These are phyloP conservation scores for Coregonus clupeaformis DNA, from an alignment of 2,113 vertebrate species.

Conservation along the genomic window DNA sequence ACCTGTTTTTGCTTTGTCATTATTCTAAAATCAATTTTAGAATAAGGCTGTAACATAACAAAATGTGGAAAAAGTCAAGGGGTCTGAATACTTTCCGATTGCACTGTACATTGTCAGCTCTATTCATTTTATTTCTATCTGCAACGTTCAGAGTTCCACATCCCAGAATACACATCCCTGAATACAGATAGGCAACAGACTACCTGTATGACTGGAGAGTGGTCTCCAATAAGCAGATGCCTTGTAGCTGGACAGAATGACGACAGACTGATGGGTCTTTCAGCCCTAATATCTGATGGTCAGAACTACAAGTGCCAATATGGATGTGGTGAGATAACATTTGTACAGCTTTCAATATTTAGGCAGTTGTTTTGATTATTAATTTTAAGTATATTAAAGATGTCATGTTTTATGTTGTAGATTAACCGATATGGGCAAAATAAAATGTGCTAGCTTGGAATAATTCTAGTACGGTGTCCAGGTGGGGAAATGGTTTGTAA, in stretches of 20 bases:
- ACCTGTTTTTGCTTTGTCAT: too few species aligned
- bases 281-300: slow-evolving; percentile 5
- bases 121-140: too few species aligned
- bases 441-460: not conserved
- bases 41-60: too few species aligned
- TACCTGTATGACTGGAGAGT: not conserved
- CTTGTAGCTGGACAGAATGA: not conserved
- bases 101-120: too few species aligned
- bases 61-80: too few species aligned
- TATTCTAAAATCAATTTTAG: too few species aligned
- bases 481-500: slow-evolving; percentile 28
- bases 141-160: too few species aligned
- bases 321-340: slow-evolving; percentile 32
- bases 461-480: slow-evolving; percentile 30
- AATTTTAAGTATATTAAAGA: slow-evolving; percentile 37
- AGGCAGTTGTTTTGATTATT: slow-evolving; percentile 33
- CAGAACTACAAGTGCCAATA: slow-evolving; percentile 39
- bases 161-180: too few species aligned
- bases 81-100: too few species aligned
- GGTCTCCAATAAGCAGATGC: not conserved
- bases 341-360: slow-evolving; percentile 46
- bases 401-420: slow-evolving; percentile 27
- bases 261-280: not conserved
- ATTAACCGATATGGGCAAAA: slow-evolving; percentile 14
- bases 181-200: too few species aligned